A percentile compares a stretch with the other conserved stretches of the same genome.
phyloP scores from a whole-genome alignment of 2,888 invertebrate species.

The Tachina fera region DNA sequence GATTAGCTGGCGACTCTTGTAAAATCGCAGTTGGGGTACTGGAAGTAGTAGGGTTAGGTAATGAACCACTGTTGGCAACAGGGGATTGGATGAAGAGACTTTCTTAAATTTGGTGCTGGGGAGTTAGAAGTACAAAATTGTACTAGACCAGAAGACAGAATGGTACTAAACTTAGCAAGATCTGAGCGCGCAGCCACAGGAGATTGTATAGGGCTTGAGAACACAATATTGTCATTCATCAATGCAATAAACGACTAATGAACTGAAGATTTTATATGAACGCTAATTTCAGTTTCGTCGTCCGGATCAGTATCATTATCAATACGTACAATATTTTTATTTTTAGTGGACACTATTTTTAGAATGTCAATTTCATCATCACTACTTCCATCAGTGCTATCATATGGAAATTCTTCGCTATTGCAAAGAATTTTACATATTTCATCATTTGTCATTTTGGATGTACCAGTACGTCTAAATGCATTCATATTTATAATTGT shows the following conservation, averaged over 20 bases:
- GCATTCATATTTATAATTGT: slow-evolving; percentile 5
- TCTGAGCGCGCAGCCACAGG: not conserved
- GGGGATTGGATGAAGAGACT: not conserved
- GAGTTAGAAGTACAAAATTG: too few species aligned
- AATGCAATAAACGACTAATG: slow-evolving; percentile 26
- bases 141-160: too few species aligned
- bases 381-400: slow-evolving; percentile 31
- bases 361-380: slow-evolving; percentile 25
- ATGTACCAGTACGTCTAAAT: slow-evolving; percentile 5
- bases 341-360: slow-evolving; percentile 16
- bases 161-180: slow-evolving; percentile 3
- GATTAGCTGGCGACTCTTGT: too few species aligned
- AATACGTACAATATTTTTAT: slow-evolving; percentile 3
- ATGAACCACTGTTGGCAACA: not conserved
- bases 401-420: slow-evolving; percentile 31
- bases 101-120: not conserved
- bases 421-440: slow-evolving; percentile 16
- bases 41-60: slow-evolving; percentile 1
- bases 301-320: slow-evolving; percentile 1
- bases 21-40: too few species aligned
- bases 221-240: slow-evolving; percentile 14
- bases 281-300: slow-evolving; percentile 13
- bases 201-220: not conserved
- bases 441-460: slow-evolving; percentile 26
- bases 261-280: slow-evolving; percentile 10